Base-by-base conservation (phyloP, 2,113 vertebrate genomes). In the Pterocles orientalis region DNA sequence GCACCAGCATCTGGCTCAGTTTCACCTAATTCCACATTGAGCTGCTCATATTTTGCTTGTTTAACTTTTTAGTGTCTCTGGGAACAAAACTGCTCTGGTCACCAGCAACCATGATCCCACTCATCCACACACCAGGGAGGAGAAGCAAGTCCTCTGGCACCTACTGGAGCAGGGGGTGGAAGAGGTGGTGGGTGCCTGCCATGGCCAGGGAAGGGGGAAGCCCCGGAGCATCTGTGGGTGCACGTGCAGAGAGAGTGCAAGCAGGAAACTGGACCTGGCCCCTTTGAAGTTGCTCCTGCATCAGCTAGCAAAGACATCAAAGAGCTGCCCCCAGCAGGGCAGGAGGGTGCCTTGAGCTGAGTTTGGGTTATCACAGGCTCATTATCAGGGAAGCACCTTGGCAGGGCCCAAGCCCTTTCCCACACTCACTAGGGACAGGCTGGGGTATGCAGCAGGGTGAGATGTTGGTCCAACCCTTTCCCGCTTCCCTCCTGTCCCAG, bases 181-280 rank as follows among this genome's bases (percentile, higher is more conserved):
- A 68, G 13, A 56, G 4, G 12, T 28, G 31, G 6, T 47, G 65
- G 36, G 13, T 48, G 23, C 3, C 51, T 24, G 28, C 26, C 1
- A 2, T 0, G 33, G 36, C 24, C 0, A 0, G 61, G 28, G 56
- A 34, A 17, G 12, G 47, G 18, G 21, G 2, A 41, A 36, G 7
- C 26, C 19, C 31, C 1, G 1, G 17, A n/a, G 11, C 34, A 47
- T 21, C 26, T 6, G 0, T 11, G 39, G 34, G 25, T 43, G 25
- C 18, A 13, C 1, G 2, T 36, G 28, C 31, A 61, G 51, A 18
- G 48, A 20, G 24, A 45, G 13, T 0, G 1, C 43, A 68, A 53
- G 15, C 31, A 60, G 36, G 24, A 26, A 68, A 43, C 48, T 1
- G 0, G 11, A 18, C 12, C 31, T 25, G 48, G 18, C 16, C n/a